These are phyloP conservation scores for Habropoda laboriosa DNA, from an alignment of 1,140 invertebrate species.

Conservation along the genomic window DNA sequence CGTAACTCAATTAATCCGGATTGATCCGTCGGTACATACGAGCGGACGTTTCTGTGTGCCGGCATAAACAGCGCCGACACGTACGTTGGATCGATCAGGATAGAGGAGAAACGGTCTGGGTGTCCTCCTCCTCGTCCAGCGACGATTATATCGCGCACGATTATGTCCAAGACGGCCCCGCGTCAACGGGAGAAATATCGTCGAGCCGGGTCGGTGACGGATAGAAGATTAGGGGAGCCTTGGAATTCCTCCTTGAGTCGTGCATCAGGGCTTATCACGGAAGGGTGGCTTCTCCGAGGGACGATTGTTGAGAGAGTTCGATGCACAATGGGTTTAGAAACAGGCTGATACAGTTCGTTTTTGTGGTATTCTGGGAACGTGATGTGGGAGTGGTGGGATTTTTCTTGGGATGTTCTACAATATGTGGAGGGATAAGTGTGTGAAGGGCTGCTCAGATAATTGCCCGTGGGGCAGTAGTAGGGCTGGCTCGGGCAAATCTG, in stretches of 20 bases:
- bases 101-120: no score
- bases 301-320: no score
- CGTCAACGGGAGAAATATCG: constrained; percentile 42
- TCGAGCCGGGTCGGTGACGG: neutral
- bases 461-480: no score
- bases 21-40: constrained; percentile 71
- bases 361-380: no score
- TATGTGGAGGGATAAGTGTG: no score
- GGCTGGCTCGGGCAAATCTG: no score
- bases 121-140: constrained; percentile 3
- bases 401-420: no score
- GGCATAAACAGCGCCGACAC: constrained; percentile 14
- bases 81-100: constrained; percentile 40
- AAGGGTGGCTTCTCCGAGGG: no score
- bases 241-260: neutral
- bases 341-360: no score
- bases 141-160: constrained; percentile 46
- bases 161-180: constrained; percentile 45
- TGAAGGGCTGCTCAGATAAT: no score
- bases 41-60: constrained; percentile 23
- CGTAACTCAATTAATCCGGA: constrained; percentile 79
- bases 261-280: neutral
- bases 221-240: constrained; percentile 17
- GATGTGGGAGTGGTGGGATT: no score
- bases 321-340: no score